phyloP scores from a whole-genome alignment of 2,888 invertebrate genomes.

The Acronicta leporina region DNA sequence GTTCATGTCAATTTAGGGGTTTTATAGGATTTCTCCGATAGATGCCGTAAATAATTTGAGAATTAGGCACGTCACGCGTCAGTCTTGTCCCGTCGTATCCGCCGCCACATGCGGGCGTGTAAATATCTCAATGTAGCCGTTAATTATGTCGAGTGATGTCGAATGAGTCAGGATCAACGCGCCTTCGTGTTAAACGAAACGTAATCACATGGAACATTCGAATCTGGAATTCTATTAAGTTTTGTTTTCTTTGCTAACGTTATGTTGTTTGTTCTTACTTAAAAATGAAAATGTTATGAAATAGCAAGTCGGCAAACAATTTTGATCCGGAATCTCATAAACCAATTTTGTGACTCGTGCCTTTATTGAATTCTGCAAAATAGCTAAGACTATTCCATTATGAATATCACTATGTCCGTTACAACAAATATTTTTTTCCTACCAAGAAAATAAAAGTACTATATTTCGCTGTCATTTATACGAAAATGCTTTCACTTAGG shows the following conservation, averaged over 20 bases:
- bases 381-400: too few relatives aligned
- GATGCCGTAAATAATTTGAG: constrained; percentile 66
- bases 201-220: constrained; percentile 72
- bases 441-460: background rate
- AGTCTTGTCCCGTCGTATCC: constrained; percentile 71
- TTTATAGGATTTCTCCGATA: constrained; percentile 44
- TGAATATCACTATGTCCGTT: too few relatives aligned
- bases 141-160: constrained; percentile 85
- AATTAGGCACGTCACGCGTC: constrained; percentile 72
- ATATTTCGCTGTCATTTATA: constrained; percentile 6
- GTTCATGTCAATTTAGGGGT: too few relatives aligned
- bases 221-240: constrained; percentile 62
- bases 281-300: too few relatives aligned
- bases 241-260: constrained; percentile 49
- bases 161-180: constrained; percentile 67
- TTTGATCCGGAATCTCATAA: too few relatives aligned
- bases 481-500: constrained; percentile 28
- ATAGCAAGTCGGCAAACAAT: too few relatives aligned
- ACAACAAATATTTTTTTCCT: background rate
- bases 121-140: constrained; percentile 85
- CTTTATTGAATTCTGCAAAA: too few relatives aligned
- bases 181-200: constrained; percentile 70
- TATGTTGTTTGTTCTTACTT: constrained; percentile 4
- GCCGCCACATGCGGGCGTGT: constrained; percentile 84
- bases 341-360: too few relatives aligned